These are phyloP conservation scores for Porites evermanni DNA, from an alignment of 92 coral and sea anemone genomes.

Conservation along the genomic window DNA sequence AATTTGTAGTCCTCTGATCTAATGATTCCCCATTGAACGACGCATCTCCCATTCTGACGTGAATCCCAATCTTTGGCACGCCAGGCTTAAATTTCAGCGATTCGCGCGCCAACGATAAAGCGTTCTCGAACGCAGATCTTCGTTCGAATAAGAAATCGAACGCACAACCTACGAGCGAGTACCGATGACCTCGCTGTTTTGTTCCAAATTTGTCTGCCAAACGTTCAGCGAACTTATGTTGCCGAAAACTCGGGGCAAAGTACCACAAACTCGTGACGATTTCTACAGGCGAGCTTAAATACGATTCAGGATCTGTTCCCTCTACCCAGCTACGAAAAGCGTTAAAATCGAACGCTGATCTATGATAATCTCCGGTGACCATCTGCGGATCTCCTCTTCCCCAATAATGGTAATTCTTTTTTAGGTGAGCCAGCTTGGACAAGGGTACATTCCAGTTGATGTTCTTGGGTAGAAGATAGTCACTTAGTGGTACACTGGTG, in stretches of 20 bases:
- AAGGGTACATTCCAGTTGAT: slow-evolving; percentile 60
- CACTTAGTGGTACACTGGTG: slow-evolving; percentile 44
- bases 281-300: slow-evolving; percentile 64
- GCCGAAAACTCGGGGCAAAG: slow-evolving; percentile 62
- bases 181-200: slow-evolving; percentile 55
- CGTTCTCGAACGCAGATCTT: slow-evolving; percentile 33
- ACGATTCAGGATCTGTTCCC: slow-evolving; percentile 44
- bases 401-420: slow-evolving; percentile 69
- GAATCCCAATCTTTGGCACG: slow-evolving; percentile 72
- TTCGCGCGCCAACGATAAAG: slow-evolving; percentile 30
- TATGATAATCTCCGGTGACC: slow-evolving; percentile 32
- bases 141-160: slow-evolving; percentile 73
- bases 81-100: slow-evolving; percentile 41
- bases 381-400: slow-evolving; percentile 56
- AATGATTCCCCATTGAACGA: slow-evolving; percentile 8
- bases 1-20: slow-evolving; percentile 33
- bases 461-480: slow-evolving; percentile 66
- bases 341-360: slow-evolving; percentile 9
- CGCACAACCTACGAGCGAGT: slow-evolving; percentile 76
- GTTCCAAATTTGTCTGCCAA: slow-evolving; percentile 41
- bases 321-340: slow-evolving; percentile 56
- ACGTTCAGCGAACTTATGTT: slow-evolving; percentile 56
- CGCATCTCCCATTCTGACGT: slow-evolving; percentile 75
- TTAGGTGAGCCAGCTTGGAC: slow-evolving; percentile 42
- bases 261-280: slow-evolving; percentile 74